Evolutionary conservation across 1,140 invertebrate species (phyloP).

Genomic region (Pteromalus puparum): DNA sequence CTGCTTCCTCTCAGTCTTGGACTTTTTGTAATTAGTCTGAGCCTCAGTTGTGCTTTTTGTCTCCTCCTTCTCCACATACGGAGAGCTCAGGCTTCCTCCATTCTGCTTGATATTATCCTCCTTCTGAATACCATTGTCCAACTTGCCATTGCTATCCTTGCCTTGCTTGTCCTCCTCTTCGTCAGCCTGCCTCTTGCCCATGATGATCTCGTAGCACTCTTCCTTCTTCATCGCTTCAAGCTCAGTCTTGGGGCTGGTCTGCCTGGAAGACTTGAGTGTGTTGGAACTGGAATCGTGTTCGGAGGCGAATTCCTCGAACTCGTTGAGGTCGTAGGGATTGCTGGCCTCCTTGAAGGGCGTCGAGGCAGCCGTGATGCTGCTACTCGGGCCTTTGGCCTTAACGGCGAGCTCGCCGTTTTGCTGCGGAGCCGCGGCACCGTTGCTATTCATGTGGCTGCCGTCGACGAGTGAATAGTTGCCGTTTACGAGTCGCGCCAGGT

Average conservation of each 20-base stretch:
- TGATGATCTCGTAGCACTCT: slow-evolving; percentile 63
- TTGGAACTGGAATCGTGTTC: slow-evolving; percentile 62
- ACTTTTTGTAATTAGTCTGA: slow-evolving; percentile 58
- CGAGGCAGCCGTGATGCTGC: slow-evolving; percentile 36
- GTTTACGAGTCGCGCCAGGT: slow-evolving; percentile 80
- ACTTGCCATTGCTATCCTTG: slow-evolving; percentile 41
- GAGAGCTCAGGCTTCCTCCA: slow-evolving; percentile 21
- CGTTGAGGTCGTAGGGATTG: slow-evolving; percentile 67
- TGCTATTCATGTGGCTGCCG: slow-evolving; percentile 25
- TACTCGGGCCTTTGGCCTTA: slow-evolving; percentile 38
- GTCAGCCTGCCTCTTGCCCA: slow-evolving; percentile 51
- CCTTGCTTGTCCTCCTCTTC: slow-evolving; percentile 46
- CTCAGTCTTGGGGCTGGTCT: slow-evolving; percentile 58
- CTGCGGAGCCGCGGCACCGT: neutral
- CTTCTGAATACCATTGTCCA: slow-evolving; percentile 40
- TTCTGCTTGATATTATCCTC: slow-evolving; percentile 39
- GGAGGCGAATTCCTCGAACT: slow-evolving; percentile 60
- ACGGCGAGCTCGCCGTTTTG: slow-evolving; percentile 14
- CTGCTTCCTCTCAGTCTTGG: slow-evolving; percentile 70
- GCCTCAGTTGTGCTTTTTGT: slow-evolving; percentile 54
- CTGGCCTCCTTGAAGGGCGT: slow-evolving; percentile 40
- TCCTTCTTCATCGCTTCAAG: slow-evolving; percentile 57
- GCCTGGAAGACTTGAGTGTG: slow-evolving; percentile 58
- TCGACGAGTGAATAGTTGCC: slow-evolving; percentile 80
- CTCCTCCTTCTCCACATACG: slow-evolving; percentile 53